Evolutionary conservation across 2,113 vertebrate species (phyloP).

Genomic region (Gallinago media): DNA sequence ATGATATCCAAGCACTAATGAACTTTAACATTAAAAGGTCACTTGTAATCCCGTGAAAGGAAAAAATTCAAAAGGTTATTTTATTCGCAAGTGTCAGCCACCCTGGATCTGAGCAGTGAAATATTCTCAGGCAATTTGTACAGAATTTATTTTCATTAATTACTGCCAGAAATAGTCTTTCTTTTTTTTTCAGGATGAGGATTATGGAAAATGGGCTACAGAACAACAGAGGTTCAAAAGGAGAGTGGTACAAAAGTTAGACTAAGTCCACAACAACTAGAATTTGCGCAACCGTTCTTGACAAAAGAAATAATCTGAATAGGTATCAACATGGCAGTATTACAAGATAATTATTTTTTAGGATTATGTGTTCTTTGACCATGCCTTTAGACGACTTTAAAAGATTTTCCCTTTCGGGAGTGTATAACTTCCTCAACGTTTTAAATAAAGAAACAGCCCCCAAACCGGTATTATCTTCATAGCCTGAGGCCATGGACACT

Average conservation of each 20-base stretch:
- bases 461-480: not conserved
- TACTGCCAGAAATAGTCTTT: not conserved
- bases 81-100: not conserved
- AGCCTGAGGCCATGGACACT: not conserved
- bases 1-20: constrained; percentile 19
- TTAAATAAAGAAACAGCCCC: not conserved
- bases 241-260: not conserved
- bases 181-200: not conserved
- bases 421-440: not conserved
- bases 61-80: constrained; percentile 2
- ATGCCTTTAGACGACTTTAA: not conserved
- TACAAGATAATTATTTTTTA: not conserved
- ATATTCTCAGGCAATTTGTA: not conserved
- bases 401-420: not conserved
- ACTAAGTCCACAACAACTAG: not conserved
- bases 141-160: constrained; percentile 23
- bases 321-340: not conserved
- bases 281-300: not conserved
- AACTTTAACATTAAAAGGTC: constrained; percentile 13
- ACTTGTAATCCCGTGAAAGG: not conserved
- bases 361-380: not conserved
- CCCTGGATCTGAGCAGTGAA: not conserved
- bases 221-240: not conserved
- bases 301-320: not conserved
- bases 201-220: not conserved